Evolutionary conservation across 2,888 invertebrate species (phyloP).

Genomic region (Helleia helle): DNA sequence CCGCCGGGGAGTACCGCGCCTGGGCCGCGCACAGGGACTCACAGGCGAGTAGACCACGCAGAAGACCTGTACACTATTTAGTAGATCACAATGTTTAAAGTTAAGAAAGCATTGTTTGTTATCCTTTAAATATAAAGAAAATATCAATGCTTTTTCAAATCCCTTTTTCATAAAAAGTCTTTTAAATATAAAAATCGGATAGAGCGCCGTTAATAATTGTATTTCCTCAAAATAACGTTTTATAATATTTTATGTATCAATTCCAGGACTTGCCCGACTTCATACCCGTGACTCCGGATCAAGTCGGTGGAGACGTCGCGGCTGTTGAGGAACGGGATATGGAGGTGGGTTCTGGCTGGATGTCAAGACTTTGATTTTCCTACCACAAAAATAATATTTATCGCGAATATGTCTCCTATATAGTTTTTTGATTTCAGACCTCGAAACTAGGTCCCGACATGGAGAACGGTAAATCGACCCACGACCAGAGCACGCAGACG

Average conservation of each 20-base stretch:
- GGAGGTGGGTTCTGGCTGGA: conserved; percentile 33
- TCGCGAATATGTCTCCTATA: not conserved
- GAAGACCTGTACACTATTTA: too few species aligned
- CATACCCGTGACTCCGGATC: conserved; percentile 31
- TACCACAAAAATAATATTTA: too few species aligned
- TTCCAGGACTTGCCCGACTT: conserved; percentile 40
- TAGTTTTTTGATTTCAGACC: conserved; percentile 32
- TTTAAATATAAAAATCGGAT: too few species aligned
- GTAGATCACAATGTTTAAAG: too few species aligned
- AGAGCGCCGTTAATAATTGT: too few species aligned
- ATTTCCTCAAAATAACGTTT: too few species aligned
- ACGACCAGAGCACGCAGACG: conserved; percentile 43
- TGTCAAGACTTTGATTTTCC: not conserved
- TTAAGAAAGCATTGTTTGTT: too few species aligned
- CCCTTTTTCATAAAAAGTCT: too few species aligned
- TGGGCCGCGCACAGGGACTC: conserved; percentile 25
- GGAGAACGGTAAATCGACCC: conserved; percentile 24
- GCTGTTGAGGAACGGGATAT: conserved; percentile 39
- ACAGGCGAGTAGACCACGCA: conserved; percentile 13
- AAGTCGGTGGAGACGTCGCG: conserved; percentile 18
- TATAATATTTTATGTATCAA: too few species aligned
- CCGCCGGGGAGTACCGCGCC: conserved; percentile 75
- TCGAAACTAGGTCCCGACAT: conserved; percentile 42
- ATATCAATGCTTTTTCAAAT: too few species aligned
- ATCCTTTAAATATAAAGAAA: too few species aligned